Evolutionary conservation across 2,113 vertebrate genomes (phyloP), one percentile per base, ranked within the genome.

Genomic region (Scolopax mira): DNA sequence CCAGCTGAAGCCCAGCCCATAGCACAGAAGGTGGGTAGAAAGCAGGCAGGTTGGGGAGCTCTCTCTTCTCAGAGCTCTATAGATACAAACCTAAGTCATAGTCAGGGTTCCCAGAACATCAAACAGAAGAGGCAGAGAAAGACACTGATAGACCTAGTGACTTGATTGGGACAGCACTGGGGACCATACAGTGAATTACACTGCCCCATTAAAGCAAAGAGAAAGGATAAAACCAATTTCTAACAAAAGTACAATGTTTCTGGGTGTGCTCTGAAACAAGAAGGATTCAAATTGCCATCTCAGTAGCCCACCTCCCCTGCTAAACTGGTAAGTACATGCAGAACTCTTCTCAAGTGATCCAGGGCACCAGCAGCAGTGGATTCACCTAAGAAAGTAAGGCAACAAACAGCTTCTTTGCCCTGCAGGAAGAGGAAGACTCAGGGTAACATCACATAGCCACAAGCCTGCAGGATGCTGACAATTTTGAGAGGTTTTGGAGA

Each of bases 121-220:
- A 72, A 12, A 17, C 3, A n/a, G 31, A 78, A 75, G 24, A 69
- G 22, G 16, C 5, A 65, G 17, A 13, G 1, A 62, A 86, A 57
- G 3, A 9, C n/a, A n/a, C n/a, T n/a, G n/a, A n/a, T n/a, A n/a
- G n/a, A n/a, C n/a, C n/a, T n/a, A n/a, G n/a, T n/a, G n/a, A n/a
- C n/a, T n/a, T n/a, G n/a, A n/a, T 3, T 60, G n/a, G 23, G 27
- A 41, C 39, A 74, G 48, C 48, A 30, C 42, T 8, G 49, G 23
- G 28, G 49, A 7, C 0, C 0, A 13, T 12, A 52, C 4, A 37
- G 9, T 35, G 52, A 52, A 61, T 52, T 49, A 28, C 15, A 6
- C 9, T 18, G 28, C 10, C 31, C 51, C 30, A 24, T 52, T 49
- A 78, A 79, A 65, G 41, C 25, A 44, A 42, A 64, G 37, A 58